Evolutionary conservation across 2,797 vertebrate genomes (phyloP), one percentile per base, ranked within the genome.

Genomic region (Dipus sagitta): DNA sequence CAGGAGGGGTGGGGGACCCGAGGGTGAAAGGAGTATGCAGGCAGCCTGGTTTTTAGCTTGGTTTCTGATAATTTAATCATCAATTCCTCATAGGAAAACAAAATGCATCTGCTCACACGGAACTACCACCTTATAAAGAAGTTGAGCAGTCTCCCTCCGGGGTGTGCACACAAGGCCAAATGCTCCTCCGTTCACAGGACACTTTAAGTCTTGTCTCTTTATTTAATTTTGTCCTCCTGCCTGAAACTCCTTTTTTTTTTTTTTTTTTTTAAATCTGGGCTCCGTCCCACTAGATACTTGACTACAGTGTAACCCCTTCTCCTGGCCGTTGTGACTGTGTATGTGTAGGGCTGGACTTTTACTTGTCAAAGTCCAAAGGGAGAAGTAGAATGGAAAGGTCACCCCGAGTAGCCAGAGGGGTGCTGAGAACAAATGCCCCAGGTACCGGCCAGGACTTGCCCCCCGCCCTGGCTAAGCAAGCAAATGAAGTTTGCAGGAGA

Each of bases 21-120:
- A 88, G 97, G 97, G 97, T 62, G 96, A 92, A 97, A 97, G 97
- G 95, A 96, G 97, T 95, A 97, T 96, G 97, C 98, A 96, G 95
- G 97, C 98, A 97, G 97, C 93, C 93, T 90, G 85, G 32, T 67
- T 67, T 92, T 90, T 38, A 96, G 97, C 97, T 98, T 97, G 96
- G 96, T 98, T 98, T 98, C 97, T 97, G 97, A 98, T 98, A 97
- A 98, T 98, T 98, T 98, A 98, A 99, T 98, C 98, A 98, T 97
- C 94, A 97, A 97, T 98, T 97, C 98, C 98, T 98, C 98, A 60
- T 23, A 98, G 98, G 97, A 97, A 98, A 98, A 99, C 98, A 98
- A 98, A 99, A 98, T 98, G 98, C 98, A 98, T 98, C 98, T 98
- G 98, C 96, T 97, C 98, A 85, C 96, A 96, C 97, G 98, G 98